Conservation (phyloP, 2,888 invertebrate genomes). For the Dinocampus coccinellae region DNA sequence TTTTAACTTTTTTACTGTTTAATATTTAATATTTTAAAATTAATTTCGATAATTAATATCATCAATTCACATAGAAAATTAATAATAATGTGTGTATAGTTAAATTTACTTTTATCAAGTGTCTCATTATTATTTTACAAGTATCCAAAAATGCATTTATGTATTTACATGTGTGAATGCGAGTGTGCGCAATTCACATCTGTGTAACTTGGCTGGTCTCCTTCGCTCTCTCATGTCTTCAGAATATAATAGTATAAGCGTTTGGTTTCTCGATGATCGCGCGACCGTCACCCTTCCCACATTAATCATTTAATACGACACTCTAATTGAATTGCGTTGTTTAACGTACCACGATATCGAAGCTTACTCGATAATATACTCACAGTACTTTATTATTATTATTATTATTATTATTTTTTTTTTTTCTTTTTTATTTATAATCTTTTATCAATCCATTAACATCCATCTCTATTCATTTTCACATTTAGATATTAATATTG, state of each 20-base stretch:
- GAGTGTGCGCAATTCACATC: neutral
- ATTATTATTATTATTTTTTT: too few species aligned
- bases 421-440: neutral
- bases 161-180: neutral
- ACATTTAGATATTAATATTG: neutral
- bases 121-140: slow-evolving; percentile 16
- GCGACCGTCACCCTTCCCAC: slow-evolving; percentile 44
- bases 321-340: slow-evolving; percentile 63
- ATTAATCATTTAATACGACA: slow-evolving; percentile 59
- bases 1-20: neutral
- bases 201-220: neutral
- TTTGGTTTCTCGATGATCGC: slow-evolving; percentile 6
- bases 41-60: neutral
- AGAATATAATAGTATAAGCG: neutral
- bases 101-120: neutral
- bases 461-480: neutral
- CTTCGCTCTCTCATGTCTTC: neutral
- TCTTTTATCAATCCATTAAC: neutral
- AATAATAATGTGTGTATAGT: slow-evolving; percentile 7
- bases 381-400: neutral
- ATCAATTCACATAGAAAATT: slow-evolving; percentile 3
- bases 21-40: neutral
- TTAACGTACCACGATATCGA: slow-evolving; percentile 48
- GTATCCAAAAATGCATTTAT: neutral
- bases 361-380: neutral